Conservation (phyloP, 2,113 vertebrate genomes). For the Corynorhinus townsendii region DNA sequence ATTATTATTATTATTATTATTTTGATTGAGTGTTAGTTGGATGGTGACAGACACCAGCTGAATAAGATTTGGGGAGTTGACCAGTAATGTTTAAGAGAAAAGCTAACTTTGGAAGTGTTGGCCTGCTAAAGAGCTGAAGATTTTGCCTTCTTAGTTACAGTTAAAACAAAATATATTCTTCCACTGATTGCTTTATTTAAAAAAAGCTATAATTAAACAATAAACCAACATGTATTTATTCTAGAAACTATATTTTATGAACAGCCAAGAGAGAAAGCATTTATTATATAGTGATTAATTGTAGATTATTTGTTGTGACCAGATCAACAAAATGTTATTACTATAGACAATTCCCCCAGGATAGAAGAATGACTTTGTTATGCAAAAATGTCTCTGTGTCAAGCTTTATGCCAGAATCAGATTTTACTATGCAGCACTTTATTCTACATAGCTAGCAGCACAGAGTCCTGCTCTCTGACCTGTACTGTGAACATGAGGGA, state of each 20-base stretch:
- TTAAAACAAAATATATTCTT: neutral
- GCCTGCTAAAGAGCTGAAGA: neutral
- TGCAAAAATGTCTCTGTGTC: constrained; percentile 54
- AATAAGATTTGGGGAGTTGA: neutral
- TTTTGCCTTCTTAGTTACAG: neutral
- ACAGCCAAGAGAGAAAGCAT: neutral
- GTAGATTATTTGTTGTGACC: constrained; percentile 44
- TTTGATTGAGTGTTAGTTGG: neutral
- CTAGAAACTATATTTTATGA: constrained; percentile 8
- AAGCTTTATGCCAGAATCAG: constrained; percentile 34
- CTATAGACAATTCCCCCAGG: constrained; percentile 22
- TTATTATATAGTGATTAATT: constrained; percentile 47
- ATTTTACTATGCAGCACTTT: constrained; percentile 39
- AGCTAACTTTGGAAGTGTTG: neutral
- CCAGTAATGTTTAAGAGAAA: neutral
- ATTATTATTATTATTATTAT: too few species aligned
- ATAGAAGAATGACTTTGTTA: constrained; percentile 54
- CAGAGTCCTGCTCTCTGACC: constrained; percentile 2
- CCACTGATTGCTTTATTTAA: neutral
- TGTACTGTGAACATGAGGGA: neutral
- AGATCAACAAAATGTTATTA: constrained; percentile 55
- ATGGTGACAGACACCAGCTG: neutral
- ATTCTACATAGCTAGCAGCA: neutral
- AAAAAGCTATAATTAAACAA: constrained; percentile 26
- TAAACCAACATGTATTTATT: constrained; percentile 42